Evolutionary conservation across 2,797 vertebrate species (phyloP).

Genomic region (Hypotaenidia okinawae): DNA sequence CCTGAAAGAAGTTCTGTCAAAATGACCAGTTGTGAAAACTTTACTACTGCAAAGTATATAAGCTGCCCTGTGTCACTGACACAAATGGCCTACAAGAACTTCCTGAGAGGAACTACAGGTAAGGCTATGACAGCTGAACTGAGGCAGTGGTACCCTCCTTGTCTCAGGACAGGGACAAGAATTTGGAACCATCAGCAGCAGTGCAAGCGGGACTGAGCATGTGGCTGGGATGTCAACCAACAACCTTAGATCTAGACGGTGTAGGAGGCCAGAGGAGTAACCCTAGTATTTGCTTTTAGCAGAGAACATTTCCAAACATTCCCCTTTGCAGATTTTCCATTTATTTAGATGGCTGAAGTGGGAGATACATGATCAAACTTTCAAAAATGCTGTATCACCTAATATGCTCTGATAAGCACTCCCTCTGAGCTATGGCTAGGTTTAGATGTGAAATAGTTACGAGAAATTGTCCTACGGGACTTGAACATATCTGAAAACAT

Average conservation of each 20-base stretch:
- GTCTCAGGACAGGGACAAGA: neutral
- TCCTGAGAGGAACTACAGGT: neutral
- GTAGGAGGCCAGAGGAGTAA: neutral
- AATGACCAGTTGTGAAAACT: neutral
- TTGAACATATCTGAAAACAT: neutral
- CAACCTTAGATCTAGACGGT: neutral
- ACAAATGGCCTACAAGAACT: neutral
- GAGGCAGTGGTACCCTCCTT: neutral
- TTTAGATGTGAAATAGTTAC: neutral
- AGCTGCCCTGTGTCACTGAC: neutral
- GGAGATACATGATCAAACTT: neutral
- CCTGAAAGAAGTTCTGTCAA: neutral
- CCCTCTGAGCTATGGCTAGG: neutral
- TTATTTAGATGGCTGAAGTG: neutral
- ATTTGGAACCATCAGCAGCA: neutral
- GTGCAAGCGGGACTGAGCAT: neutral
- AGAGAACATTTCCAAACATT: neutral
- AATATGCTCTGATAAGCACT: neutral
- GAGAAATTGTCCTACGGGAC: neutral
- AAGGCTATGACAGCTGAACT: neutral
- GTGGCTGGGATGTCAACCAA: neutral
- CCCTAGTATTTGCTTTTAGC: neutral
- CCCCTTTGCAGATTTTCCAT: neutral
- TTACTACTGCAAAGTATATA: neutral
- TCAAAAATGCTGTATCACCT: neutral